These are phyloP conservation scores for Ammodytes dubius DNA, from an alignment of 2,113 vertebrate genomes.

Conservation along the genomic window DNA sequence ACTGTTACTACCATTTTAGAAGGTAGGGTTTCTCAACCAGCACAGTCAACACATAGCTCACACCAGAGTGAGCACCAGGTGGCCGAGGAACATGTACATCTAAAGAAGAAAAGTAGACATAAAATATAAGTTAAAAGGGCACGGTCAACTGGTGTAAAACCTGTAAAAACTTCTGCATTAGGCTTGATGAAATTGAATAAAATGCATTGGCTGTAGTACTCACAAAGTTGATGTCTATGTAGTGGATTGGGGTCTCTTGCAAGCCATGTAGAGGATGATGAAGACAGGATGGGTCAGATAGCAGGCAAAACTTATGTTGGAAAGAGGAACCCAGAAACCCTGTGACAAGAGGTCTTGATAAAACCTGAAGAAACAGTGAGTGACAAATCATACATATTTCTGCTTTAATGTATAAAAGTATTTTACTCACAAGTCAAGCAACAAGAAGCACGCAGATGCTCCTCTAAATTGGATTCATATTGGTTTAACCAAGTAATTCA, in stretches of 20 bases:
- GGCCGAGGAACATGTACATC: conserved; percentile 89
- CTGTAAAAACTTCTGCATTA: not conserved
- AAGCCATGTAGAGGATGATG: conserved; percentile 87
- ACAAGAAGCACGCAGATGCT: not conserved
- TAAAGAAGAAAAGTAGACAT: conserved; percentile 47
- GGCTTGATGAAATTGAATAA: not conserved
- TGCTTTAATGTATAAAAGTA: not conserved
- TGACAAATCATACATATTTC: not conserved
- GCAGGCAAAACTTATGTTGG: conserved; percentile 89
- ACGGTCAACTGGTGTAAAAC: not conserved
- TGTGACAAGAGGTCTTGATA: conserved; percentile 81
- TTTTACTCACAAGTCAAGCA: not conserved
- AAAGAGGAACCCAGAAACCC: conserved; percentile 83
- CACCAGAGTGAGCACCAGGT: conserved; percentile 81
- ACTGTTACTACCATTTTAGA: conserved; percentile 46
- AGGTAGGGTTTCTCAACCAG: conserved; percentile 86
- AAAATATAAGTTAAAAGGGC: not conserved
- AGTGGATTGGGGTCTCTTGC: conserved; percentile 89
- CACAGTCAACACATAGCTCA: conserved; percentile 81
- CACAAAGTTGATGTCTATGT: conserved; percentile 88
- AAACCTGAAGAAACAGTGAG: conserved; percentile 75
- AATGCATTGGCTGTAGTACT: conserved; percentile 56
- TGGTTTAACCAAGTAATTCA: not conserved
- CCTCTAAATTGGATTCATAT: not conserved
- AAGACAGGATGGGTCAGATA: conserved; percentile 87